Percentiles rank a stretch among this genome's conserved stretches.
These are phyloP conservation scores for Apoda limacodes DNA, from an alignment of 2,888 invertebrate genomes.

Conservation along the genomic window DNA sequence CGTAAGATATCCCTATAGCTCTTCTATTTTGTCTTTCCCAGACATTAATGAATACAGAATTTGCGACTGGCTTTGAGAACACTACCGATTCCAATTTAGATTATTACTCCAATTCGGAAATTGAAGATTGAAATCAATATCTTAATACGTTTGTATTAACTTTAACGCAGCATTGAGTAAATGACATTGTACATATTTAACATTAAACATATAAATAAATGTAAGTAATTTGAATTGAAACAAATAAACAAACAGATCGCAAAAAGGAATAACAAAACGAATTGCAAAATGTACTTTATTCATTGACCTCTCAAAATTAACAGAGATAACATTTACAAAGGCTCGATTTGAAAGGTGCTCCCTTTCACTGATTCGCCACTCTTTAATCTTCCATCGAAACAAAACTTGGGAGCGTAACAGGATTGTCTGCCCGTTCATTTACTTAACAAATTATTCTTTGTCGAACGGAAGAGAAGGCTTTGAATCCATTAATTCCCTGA, in stretches of 20 bases:
- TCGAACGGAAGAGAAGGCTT: conserved; percentile 66
- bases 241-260: conserved; percentile 35
- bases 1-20: conserved; percentile 54
- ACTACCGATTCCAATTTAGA: conserved; percentile 61
- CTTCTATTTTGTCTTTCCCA: conserved; percentile 46
- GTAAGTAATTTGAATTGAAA: conserved; percentile 3
- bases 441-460: conserved; percentile 71
- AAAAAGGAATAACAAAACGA: conserved; percentile 44
- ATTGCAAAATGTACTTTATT: conserved; percentile 50
- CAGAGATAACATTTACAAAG: conserved; percentile 58
- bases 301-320: conserved; percentile 61
- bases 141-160: conserved; percentile 32
- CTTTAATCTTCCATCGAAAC: conserved; percentile 67
- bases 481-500: conserved; percentile 67
- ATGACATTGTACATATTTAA: no score
- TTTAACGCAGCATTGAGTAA: no score
- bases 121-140: no score
- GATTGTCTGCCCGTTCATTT: conserved; percentile 67
- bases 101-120: conserved; percentile 43
- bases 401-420: conserved; percentile 60
- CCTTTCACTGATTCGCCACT: conserved; percentile 55
- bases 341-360: conserved; percentile 47
- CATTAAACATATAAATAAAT: no score
- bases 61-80: conserved; percentile 35
- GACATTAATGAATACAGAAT: conserved; percentile 57